A percentile compares a stretch with the other conserved stretches of the same genome.
Conservation (phyloP, 2,113 vertebrate genomes). For the Misgurnus mizolepis region DNA sequence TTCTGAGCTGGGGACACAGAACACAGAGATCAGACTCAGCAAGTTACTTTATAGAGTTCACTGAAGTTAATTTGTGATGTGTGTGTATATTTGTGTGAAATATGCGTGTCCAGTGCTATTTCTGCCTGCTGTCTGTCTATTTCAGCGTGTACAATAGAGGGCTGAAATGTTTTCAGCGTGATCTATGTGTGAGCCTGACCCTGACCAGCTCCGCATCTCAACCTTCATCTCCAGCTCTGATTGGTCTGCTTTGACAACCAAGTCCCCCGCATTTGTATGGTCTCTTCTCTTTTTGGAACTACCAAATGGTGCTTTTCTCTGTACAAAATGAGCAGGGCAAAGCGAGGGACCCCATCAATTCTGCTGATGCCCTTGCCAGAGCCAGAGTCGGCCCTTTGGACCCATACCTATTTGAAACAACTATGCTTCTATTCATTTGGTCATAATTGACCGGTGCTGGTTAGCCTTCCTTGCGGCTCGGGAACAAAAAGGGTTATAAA, state of each 20-base stretch:
- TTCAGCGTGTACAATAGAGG: slow-evolving; percentile 43
- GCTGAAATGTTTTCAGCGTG: slow-evolving; percentile 49
- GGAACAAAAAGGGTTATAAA: slow-evolving; percentile 45
- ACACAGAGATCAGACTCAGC: slow-evolving; percentile 5
- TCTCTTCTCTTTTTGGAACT: slow-evolving; percentile 31
- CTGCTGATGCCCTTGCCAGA: slow-evolving; percentile 56
- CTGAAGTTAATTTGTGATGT: slow-evolving; percentile 10
- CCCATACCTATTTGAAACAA: slow-evolving; percentile 61
- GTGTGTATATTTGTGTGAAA: not conserved
- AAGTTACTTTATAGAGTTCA: slow-evolving; percentile 1
- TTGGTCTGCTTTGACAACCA: slow-evolving; percentile 50
- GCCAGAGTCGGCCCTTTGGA: slow-evolving; percentile 64
- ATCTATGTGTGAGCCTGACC: slow-evolving; percentile 45
- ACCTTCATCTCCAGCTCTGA: slow-evolving; percentile 48
- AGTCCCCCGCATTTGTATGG: slow-evolving; percentile 22
- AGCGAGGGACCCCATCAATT: slow-evolving; percentile 44
- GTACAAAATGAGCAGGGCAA: slow-evolving; percentile 49
- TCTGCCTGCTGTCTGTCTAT: slow-evolving; percentile 44
- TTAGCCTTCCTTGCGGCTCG: slow-evolving; percentile 56
- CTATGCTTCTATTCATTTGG: slow-evolving; percentile 67
- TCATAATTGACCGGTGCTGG: slow-evolving; percentile 70
- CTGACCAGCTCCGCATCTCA: slow-evolving; percentile 32
- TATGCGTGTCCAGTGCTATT: slow-evolving; percentile 17
- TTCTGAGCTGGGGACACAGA: not conserved
- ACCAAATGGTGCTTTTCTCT: slow-evolving; percentile 46